Percentiles rank a stretch among this genome's conserved stretches.
These are phyloP conservation scores for Aelia acuminata DNA, from an alignment of 2,888 invertebrate species.

Conservation along the genomic window DNA sequence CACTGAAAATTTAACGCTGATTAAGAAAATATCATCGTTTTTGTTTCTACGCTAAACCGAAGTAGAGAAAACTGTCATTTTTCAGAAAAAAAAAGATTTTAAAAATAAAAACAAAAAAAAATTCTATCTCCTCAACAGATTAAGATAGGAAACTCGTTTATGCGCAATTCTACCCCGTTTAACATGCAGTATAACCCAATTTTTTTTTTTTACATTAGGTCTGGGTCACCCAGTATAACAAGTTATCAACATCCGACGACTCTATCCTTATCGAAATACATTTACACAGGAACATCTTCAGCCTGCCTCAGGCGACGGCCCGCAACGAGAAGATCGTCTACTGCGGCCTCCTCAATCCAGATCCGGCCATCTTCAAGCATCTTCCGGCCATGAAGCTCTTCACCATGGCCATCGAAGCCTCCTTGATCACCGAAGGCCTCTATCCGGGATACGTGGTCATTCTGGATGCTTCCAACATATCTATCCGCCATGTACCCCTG, in stretches of 20 bases:
- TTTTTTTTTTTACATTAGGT: no score
- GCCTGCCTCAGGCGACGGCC: conserved; percentile 62
- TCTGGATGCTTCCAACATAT: conserved; percentile 65
- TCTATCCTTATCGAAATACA: neutral
- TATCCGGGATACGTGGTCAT: conserved; percentile 65
- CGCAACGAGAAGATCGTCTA: conserved; percentile 65
- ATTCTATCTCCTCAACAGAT: no score
- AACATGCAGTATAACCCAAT: no score
- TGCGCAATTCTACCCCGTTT: no score
- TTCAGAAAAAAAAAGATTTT: no score
- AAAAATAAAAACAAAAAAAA: no score
- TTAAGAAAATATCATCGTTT: no score
- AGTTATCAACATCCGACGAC: neutral
- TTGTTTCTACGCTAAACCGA: no score
- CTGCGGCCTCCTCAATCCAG: conserved; percentile 63
- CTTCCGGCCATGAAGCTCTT: conserved; percentile 63
- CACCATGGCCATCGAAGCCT: conserved; percentile 64
- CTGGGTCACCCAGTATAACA: no score
- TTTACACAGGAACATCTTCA: conserved; percentile 62
- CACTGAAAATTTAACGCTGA: no score
- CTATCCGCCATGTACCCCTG: conserved; percentile 64
- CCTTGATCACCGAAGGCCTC: conserved; percentile 62
- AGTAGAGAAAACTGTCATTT: no score
- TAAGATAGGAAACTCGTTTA: no score
- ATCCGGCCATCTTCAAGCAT: conserved; percentile 63